A percentile compares a stretch with the other conserved stretches of the same genome.
phyloP scores from a whole-genome alignment of 2,113 vertebrate genomes.

The Salvelinus namaycush region DNA sequence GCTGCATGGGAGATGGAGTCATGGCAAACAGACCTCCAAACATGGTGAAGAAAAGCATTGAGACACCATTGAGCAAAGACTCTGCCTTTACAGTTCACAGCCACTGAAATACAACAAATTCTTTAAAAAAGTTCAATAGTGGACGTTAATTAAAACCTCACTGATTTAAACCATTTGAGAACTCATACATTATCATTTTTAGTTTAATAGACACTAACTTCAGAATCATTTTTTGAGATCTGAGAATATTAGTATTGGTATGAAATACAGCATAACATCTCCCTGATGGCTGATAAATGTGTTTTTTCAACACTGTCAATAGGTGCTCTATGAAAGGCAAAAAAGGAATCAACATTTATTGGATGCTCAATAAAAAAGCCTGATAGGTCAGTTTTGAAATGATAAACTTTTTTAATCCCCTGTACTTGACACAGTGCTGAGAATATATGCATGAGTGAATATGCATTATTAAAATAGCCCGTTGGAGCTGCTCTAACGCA shows the following conservation, averaged over 20 bases:
- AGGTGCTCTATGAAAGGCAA: constrained; percentile 23
- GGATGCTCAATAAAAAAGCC: constrained; percentile 39
- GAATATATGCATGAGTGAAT: constrained; percentile 67
- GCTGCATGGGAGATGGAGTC: neutral
- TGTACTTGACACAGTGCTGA: constrained; percentile 54
- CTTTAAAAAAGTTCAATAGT: no score
- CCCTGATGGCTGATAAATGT: constrained; percentile 46
- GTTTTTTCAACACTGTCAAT: constrained; percentile 45
- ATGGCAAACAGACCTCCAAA: no score
- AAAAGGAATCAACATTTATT: constrained; percentile 34
- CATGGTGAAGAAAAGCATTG: no score
- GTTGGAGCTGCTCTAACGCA: constrained; percentile 50
- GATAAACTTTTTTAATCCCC: constrained; percentile 71
- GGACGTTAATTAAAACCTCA: no score
- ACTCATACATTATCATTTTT: no score
- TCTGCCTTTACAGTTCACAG: no score
- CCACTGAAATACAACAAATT: no score
- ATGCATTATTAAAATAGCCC: constrained; percentile 70
- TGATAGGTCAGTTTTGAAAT: constrained; percentile 60
- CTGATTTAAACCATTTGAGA: no score
- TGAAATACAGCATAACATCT: constrained; percentile 43
- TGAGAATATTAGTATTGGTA: neutral
- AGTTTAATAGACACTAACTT: no score
- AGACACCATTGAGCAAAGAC: no score
- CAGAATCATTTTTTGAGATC: no score